Evolutionary conservation across 2,888 invertebrate species (phyloP).

Genomic region (Acleris literana): DNA sequence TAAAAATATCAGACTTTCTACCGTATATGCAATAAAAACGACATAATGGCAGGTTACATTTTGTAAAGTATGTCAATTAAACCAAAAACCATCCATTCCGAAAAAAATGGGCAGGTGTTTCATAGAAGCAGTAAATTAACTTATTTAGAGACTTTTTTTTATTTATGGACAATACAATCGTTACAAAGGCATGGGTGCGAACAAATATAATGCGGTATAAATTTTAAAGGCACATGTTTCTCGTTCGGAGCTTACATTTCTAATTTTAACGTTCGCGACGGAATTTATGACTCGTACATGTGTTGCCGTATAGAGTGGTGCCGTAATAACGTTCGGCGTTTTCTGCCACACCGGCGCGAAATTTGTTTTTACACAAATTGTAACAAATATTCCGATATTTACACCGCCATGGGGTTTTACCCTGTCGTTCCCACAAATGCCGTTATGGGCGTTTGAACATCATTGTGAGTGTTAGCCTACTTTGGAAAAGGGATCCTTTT

Average conservation of each 20-base stretch:
- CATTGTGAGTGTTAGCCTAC: not conserved
- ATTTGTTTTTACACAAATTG: constrained; percentile 51
- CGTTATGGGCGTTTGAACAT: constrained; percentile 22
- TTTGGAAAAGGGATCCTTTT: no score
- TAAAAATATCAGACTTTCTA: no score
- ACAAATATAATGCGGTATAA: constrained; percentile 68
- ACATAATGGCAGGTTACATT: no score
- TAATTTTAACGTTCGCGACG: constrained; percentile 77
- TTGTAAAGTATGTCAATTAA: constrained; percentile 38
- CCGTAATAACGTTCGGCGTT: constrained; percentile 69
- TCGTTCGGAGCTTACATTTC: constrained; percentile 73
- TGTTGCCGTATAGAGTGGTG: constrained; percentile 72
- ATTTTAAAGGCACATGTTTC: constrained; percentile 78
- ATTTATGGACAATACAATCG: constrained; percentile 55
- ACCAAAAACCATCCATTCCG: constrained; percentile 42
- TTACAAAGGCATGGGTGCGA: constrained; percentile 50
- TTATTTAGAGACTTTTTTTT: constrained; percentile 47
- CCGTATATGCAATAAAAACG: no score
- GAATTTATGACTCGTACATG: constrained; percentile 77
- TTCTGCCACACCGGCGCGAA: constrained; percentile 42
- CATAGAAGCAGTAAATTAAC: constrained; percentile 47
- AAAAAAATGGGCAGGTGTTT: constrained; percentile 45
- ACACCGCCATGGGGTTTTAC: constrained; percentile 15
- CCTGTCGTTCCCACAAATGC: constrained; percentile 7
- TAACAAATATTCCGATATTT: constrained; percentile 39